Evolutionary conservation across 1,140 invertebrate genomes (phyloP).

Genomic region (Zaprionus vittiger): DNA sequence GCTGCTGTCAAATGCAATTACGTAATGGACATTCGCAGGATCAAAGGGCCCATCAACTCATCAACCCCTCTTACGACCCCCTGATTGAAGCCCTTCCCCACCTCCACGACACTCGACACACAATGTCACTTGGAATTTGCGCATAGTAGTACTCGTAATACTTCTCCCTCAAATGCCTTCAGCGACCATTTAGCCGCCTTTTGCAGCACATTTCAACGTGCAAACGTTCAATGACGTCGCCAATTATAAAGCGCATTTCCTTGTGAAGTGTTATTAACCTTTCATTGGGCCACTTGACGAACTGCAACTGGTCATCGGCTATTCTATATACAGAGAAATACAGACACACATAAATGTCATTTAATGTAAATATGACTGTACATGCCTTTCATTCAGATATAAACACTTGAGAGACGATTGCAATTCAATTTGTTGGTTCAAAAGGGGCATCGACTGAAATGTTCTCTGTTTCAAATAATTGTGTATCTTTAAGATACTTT

Average conservation of each 20-base stretch:
- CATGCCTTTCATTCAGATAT: conserved; percentile 17
- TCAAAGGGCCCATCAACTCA: conserved; percentile 14
- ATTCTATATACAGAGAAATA: neutral
- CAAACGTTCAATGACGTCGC: conserved; percentile 28
- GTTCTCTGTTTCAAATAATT: neutral
- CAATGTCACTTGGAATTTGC: conserved; percentile 31
- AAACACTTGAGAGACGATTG: conserved; percentile 35
- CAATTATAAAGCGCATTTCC: conserved; percentile 54
- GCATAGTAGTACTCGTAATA: conserved; percentile 23
- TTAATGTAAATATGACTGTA: conserved; percentile 16
- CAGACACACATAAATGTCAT: neutral
- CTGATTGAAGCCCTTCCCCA: neutral
- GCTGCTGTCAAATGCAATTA: conserved; percentile 70
- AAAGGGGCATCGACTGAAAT: neutral
- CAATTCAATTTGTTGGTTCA: neutral
- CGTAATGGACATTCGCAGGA: conserved; percentile 60
- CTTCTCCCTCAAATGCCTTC: conserved; percentile 19
- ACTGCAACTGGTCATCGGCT: conserved; percentile 29
- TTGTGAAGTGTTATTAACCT: conserved; percentile 79
- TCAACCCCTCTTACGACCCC: neutral
- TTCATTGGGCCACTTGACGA: conserved; percentile 71
- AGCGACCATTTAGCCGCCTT: conserved; percentile 25
- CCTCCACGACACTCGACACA: neutral
- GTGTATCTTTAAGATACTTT: neutral
- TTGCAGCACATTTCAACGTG: conserved; percentile 14